phyloP scores from a whole-genome alignment of 2,113 vertebrate species.

The Lathamus discolor region DNA sequence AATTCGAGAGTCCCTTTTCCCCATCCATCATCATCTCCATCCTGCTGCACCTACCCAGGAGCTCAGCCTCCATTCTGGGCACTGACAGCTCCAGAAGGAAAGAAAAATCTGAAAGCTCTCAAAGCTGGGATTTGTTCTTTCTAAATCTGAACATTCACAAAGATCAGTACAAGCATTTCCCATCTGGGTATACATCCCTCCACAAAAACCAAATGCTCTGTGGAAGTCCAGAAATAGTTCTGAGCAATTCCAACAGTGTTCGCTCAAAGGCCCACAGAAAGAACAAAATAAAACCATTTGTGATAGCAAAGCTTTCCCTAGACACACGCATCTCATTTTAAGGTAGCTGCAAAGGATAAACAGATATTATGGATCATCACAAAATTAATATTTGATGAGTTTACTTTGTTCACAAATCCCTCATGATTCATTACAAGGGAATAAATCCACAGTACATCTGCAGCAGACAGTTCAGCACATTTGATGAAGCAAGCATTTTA shows the following conservation, averaged over 20 bases:
- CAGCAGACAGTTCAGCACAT: not conserved
- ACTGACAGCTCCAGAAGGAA: not conserved
- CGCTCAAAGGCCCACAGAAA: not conserved
- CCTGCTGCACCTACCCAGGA: not conserved
- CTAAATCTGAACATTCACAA: not conserved
- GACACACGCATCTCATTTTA: not conserved
- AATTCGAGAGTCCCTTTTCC: not conserved
- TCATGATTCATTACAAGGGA: constrained; percentile 1
- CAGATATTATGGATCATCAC: not conserved
- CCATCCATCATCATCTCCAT: not conserved
- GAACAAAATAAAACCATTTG: not conserved
- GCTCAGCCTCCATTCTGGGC: not conserved
- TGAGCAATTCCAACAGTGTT: not conserved
- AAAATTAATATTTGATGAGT: not conserved
- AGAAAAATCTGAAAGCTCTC: not conserved
- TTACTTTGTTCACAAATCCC: constrained; percentile 20
- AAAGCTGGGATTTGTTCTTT: not conserved
- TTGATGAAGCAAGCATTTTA: not conserved
- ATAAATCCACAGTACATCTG: constrained; percentile 17
- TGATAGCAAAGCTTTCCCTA: not conserved
- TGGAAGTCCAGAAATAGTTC: not conserved
- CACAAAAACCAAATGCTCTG: not conserved
- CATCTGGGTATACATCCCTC: not conserved
- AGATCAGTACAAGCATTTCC: not conserved
- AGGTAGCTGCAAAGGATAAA: constrained; percentile 2